These are phyloP conservation scores for Oligia fasciuncula DNA, from an alignment of 2,888 invertebrate genomes.

Conservation along the genomic window DNA sequence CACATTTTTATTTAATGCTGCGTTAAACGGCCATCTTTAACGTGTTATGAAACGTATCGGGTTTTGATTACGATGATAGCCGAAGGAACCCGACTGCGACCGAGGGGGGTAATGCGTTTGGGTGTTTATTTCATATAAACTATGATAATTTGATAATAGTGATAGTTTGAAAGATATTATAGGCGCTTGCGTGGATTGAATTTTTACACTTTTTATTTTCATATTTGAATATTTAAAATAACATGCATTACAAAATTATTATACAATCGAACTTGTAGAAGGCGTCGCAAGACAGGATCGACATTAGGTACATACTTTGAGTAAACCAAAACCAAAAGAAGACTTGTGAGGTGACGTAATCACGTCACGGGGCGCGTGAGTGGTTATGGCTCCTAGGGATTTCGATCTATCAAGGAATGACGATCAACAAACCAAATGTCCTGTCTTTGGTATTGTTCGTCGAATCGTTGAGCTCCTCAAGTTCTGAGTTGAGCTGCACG, in stretches of 20 bases:
- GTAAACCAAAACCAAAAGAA: background rate
- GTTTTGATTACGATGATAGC: conserved; percentile 64
- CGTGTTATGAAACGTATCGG: conserved; percentile 62
- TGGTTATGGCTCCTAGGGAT: too few relatives aligned
- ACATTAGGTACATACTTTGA: background rate
- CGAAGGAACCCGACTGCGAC: conserved; percentile 51
- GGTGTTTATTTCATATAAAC: conserved; percentile 67
- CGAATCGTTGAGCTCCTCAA: too few relatives aligned
- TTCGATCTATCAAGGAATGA: background rate
- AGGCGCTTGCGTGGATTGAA: conserved; percentile 38
- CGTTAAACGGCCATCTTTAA: conserved; percentile 58
- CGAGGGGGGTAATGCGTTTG: conserved; percentile 59
- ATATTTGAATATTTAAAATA: conserved; percentile 12
- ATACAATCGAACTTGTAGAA: background rate
- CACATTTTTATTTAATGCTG: conserved; percentile 67
- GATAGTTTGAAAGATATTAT: conserved; percentile 34
- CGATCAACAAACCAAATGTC: too few relatives aligned
- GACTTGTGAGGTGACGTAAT: too few relatives aligned
- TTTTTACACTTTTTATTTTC: conserved; percentile 32
- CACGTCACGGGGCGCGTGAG: too few relatives aligned
- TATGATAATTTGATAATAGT: conserved; percentile 67
- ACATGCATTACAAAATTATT: background rate
- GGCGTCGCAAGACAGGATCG: background rate
- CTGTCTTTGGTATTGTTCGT: too few relatives aligned
- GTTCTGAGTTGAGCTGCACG: too few relatives aligned